Percentiles rank a stretch among this genome's conserved stretches.
Conservation (phyloP, 1,140 invertebrate species). For the Drosophila subpulchrella region DNA sequence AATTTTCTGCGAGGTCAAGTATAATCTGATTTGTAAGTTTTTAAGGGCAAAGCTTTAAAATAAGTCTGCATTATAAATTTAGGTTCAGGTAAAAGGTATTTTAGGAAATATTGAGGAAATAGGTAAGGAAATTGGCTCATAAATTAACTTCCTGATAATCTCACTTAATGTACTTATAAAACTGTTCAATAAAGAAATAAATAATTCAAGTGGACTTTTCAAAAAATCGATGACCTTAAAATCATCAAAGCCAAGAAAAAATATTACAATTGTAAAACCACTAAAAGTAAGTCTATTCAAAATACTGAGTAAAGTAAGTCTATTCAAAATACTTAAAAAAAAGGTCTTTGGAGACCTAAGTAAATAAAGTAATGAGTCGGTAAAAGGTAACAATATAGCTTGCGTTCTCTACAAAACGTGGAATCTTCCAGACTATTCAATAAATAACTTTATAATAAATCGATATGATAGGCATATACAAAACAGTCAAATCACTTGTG, state of each 20-base stretch:
- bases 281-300: background rate
- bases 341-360: background rate
- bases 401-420: background rate
- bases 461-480: background rate
- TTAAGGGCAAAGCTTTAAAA: background rate
- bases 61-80: background rate
- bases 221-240: background rate
- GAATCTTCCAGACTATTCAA: background rate
- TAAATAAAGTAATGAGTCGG: background rate
- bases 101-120: conserved; percentile 4
- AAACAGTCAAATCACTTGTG: background rate
- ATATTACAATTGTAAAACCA: background rate
- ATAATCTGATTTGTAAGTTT: background rate
- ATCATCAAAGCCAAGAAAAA: background rate
- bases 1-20: background rate
- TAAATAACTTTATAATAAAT: background rate
- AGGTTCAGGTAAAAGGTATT: background rate
- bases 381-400: background rate
- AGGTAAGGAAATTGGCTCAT: conserved; percentile 33
- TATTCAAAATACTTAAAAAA: background rate
- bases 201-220: conserved; percentile 1
- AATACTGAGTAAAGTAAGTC: background rate
- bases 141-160: conserved; percentile 33
- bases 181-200: conserved; percentile 24
- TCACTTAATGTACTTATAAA: conserved; percentile 7